Evolutionary conservation across 1,140 invertebrate species (phyloP).

Genomic region (Diabrotica undecimpunctata): DNA sequence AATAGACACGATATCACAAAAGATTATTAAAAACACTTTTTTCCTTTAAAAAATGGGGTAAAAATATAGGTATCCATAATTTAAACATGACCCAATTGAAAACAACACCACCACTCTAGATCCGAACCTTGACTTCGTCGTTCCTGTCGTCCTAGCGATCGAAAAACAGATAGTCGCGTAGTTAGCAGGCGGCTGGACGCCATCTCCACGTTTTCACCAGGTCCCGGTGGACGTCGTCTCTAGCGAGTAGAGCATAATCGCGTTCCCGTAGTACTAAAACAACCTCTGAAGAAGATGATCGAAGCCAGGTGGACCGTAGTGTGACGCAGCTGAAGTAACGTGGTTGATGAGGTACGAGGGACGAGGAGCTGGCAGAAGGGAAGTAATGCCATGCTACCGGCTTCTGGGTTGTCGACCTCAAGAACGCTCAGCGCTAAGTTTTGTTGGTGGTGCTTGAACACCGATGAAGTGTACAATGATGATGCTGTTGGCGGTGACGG

Average conservation of each 20-base stretch:
- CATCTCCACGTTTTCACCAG: neutral
- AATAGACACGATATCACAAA: no score
- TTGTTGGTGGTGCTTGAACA: neutral
- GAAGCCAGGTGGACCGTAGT: neutral
- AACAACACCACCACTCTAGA: neutral
- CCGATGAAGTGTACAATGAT: neutral
- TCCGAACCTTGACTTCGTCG: neutral
- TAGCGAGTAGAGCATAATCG: slow-evolving; percentile 1
- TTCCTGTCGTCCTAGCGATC: neutral
- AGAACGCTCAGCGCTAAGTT: neutral
- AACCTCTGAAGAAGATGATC: neutral
- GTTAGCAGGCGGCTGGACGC: neutral
- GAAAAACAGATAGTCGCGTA: neutral
- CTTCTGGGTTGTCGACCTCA: slow-evolving; percentile 1
- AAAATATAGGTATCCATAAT: neutral
- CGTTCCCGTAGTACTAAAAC: neutral
- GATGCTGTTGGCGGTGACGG: neutral
- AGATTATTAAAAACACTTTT: no score
- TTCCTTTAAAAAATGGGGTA: neutral
- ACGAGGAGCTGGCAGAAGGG: neutral
- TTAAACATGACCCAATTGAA: slow-evolving; percentile 1
- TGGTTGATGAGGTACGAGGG: neutral
- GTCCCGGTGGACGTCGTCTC: neutral
- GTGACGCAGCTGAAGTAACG: neutral
- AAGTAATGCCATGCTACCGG: slow-evolving; percentile 1